Evolutionary conservation across 2,113 vertebrate genomes (phyloP), one percentile per base, ranked within the genome.

Genomic region (Neolamprologus falcicula): DNA sequence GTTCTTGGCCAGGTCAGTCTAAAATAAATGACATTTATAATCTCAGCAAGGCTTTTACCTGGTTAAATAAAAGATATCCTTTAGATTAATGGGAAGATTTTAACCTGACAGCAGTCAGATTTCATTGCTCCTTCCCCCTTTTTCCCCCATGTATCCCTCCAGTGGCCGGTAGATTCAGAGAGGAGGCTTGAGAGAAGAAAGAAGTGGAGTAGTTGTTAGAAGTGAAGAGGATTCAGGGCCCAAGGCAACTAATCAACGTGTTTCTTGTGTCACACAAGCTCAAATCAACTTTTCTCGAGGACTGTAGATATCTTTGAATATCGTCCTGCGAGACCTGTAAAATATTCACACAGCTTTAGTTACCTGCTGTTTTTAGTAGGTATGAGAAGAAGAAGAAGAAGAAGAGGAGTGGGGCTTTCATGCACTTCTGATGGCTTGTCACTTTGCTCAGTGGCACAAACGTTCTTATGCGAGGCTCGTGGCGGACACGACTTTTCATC

Each of bases 201-300:
- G 53, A 35, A 73, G 82, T 82, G 54, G 80, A 89, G 73, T 47
- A 24, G 93, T 92, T 92, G 55, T 93, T 95, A 92, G 93, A 88
- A 93, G 94, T 96, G 81, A 21, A 40, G 79, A 92, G 92, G 89
- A 92, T 89, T 76, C 85, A 24, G 79, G 95, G 93, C 84, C 94
- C 68, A 59, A 3, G 91, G 95, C 94, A 96, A 87, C 94, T 96
- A 95, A 96, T 96, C 95, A 96, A 91, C 94, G 94, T 88, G 84
- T 93, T 95, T 94, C 96, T 95, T 21, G 91, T 93, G 93, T 95
- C 94, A 93, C 97, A 78, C 82, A 93, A 92, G 94, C 94, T 93
- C 95, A 91, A 91, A 95, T 89, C 93, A 91, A 90, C 82, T 78
- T 63, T 85, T 79, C 89, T 90, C 55, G 84, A 91, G 86, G 83